Conservation (phyloP, 2,113 vertebrate species). For the Silurus glanis region DNA sequence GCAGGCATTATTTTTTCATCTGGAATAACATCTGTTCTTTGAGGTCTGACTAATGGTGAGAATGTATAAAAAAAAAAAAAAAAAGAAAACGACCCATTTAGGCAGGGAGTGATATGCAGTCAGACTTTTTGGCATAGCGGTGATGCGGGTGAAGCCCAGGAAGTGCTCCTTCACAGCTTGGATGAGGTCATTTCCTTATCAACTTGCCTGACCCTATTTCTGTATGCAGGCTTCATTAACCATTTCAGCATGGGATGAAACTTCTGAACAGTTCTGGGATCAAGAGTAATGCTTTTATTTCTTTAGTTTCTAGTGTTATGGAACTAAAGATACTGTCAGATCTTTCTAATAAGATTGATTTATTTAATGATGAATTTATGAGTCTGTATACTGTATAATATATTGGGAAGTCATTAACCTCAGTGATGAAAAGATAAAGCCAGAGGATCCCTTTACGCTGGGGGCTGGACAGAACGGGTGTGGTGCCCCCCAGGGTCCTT, state of each 20-base stretch:
- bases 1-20: neutral
- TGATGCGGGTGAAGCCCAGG: slow-evolving; percentile 28
- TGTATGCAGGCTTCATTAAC: slow-evolving; percentile 34
- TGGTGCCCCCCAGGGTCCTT: slow-evolving; percentile 28
- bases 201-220: slow-evolving; percentile 32
- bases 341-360: neutral
- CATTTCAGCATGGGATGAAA: neutral
- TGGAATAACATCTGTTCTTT: slow-evolving; percentile 16
- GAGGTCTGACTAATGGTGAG: neutral
- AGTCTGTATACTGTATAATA: neutral
- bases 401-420: neutral
- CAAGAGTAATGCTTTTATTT: neutral
- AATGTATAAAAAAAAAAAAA: neutral
- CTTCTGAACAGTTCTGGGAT: neutral
- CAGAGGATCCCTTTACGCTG: neutral
- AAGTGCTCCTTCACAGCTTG: slow-evolving; percentile 26
- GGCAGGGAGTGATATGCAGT: slow-evolving; percentile 22
- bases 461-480: slow-evolving; percentile 22
- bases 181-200: slow-evolving; percentile 53
- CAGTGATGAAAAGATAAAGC: slow-evolving; percentile 34
- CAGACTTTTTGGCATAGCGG: neutral
- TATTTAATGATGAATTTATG: neutral
- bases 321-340: neutral
- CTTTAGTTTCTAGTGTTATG: neutral
- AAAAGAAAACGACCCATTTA: neutral